Evolutionary conservation across 2,797 vertebrate genomes (phyloP).

Genomic region (Tachyglossus aculeatus): DNA sequence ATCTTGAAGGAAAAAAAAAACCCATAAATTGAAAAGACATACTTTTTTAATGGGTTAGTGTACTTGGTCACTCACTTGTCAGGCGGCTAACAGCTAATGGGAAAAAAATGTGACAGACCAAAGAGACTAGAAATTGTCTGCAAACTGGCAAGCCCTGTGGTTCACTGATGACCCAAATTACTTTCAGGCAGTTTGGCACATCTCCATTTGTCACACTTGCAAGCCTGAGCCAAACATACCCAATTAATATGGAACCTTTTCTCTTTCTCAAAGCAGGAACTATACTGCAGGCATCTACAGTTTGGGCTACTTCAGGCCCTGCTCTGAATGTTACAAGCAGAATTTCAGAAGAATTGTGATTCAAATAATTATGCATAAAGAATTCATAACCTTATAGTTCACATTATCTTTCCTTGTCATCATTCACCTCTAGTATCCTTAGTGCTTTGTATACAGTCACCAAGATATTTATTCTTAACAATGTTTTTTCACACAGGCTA

Average conservation of each 20-base stretch:
- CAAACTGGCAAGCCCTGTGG: constrained; percentile 66
- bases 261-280: constrained; percentile 32
- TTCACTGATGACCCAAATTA: constrained; percentile 71
- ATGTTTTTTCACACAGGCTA: constrained; percentile 16
- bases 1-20: neutral
- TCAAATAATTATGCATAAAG: constrained; percentile 18
- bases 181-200: constrained; percentile 69
- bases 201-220: constrained; percentile 71
- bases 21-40: constrained; percentile 38
- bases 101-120: constrained; percentile 69
- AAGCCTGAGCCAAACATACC: constrained; percentile 58
- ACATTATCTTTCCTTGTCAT: neutral
- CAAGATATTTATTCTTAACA: constrained; percentile 29
- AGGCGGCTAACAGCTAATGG: constrained; percentile 68
- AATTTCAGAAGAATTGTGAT: neutral
- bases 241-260: constrained; percentile 63
- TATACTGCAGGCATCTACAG: constrained; percentile 40
- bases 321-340: neutral
- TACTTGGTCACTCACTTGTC: constrained; percentile 52
- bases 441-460: neutral
- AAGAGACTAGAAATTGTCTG: constrained; percentile 66
- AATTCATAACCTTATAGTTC: neutral
- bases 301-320: constrained; percentile 5
- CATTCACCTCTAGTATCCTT: constrained; percentile 34
- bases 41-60: constrained; percentile 47